phyloP scores from a whole-genome alignment of 2,113 vertebrate genomes.

The Carettochelys insculpta region DNA sequence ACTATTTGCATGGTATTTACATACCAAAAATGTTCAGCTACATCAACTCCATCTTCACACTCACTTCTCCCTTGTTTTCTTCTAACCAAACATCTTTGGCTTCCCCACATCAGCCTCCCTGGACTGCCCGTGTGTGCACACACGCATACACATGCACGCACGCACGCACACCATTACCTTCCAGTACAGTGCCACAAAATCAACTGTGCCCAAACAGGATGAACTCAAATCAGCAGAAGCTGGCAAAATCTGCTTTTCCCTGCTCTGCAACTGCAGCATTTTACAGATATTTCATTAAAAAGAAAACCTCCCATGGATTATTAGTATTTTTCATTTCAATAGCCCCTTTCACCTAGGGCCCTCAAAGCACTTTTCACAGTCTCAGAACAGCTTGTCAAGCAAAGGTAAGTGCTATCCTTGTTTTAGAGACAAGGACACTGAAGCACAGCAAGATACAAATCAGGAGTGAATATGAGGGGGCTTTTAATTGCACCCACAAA shows the following conservation, averaged over 20 bases:
- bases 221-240: background rate
- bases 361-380: background rate
- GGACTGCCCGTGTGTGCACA: background rate
- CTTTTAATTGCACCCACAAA: background rate
- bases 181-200: background rate
- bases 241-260: background rate
- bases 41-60: background rate
- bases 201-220: background rate
- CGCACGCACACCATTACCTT: background rate
- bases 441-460: background rate
- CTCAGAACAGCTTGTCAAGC: background rate
- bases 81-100: background rate
- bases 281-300: background rate
- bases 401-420: background rate
- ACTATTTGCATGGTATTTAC: background rate
- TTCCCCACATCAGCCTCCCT: background rate
- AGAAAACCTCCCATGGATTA: background rate
- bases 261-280: background rate
- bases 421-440: background rate
- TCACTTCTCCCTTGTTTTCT: background rate
- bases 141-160: no score
- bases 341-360: background rate
- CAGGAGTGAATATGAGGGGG: background rate
- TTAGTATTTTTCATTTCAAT: background rate
- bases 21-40: background rate